Evolutionary conservation across 2,888 invertebrate species (phyloP), one percentile per base, ranked within the genome.

Genomic region (Polydesmus complanatus): DNA sequence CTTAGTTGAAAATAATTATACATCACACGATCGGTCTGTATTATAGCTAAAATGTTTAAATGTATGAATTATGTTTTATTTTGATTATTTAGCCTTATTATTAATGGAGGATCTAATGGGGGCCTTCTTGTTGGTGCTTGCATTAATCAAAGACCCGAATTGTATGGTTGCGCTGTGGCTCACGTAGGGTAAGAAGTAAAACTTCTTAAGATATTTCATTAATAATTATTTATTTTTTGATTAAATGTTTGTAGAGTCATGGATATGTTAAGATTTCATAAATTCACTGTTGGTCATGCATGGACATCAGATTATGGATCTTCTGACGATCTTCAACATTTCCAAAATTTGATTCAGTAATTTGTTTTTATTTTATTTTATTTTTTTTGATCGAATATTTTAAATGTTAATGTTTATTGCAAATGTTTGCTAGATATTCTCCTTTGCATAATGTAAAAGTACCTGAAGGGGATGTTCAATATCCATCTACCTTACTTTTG

Each of bases 271-370:
- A 83, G 95, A 61, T 98, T 89, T 78, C 95, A 97, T 75, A 94
- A 94, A 77, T 95, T 97, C 75, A 98, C 97, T 3, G 93, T 97
- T 71, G 98, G 96, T 0, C 88, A 89, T 75, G 90, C 93, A 53
- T 98, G 97, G 97, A 85, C 81, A 19, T 89, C 94, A 0, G 97
- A 98, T 77, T 98, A 88, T 77, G 97, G 97, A 51, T 86, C 85
- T 74, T 85, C 95, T 0, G 91, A 92, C 68, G 83, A 88, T 68
- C 61, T 65, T 37, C 78, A 82, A 68, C 87, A 96, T 70, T 97
- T 96, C 73, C 78, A 86, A 11, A 88, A 87, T 75, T 75, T 94
- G 58, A 77, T 83, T 64, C 86, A 87, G 71, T 89, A 60, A 61
- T 68, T 64, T 23, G 48, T 27, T n/a, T 54, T 27, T 61, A 52